These are phyloP conservation scores for Herpetotheres cachinnans DNA, from an alignment of 2,113 vertebrate species.

Conservation along the genomic window DNA sequence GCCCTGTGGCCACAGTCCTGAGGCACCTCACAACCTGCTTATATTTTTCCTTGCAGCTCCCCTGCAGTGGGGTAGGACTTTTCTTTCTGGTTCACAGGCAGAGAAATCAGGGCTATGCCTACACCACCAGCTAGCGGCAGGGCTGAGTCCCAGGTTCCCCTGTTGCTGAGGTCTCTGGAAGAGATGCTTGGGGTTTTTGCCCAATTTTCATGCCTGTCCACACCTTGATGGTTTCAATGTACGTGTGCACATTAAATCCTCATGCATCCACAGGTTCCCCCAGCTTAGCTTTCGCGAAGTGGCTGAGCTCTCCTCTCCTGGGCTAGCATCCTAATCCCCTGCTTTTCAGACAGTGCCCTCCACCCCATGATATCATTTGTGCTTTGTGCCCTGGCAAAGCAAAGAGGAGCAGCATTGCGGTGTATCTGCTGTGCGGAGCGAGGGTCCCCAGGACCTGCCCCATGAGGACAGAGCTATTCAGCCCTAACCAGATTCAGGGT, in stretches of 20 bases:
- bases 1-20: too few species aligned
- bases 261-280: neutral
- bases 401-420: neutral
- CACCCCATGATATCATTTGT: rapidly evolving
- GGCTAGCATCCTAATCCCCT: neutral
- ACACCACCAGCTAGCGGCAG: neutral
- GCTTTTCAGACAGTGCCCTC: neutral
- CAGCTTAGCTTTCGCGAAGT: neutral
- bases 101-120: neutral
- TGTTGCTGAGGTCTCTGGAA: neutral
- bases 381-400: neutral
- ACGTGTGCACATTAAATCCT: neutral
- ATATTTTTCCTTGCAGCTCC: neutral
- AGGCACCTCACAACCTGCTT: neutral
- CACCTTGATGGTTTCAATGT: neutral
- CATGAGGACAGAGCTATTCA: neutral
- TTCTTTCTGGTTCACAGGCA: neutral
- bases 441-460: neutral
- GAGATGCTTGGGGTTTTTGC: neutral
- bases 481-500: neutral
- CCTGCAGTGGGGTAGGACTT: neutral
- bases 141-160: neutral
- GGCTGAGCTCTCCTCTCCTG: neutral
- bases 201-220: neutral
- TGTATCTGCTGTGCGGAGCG: neutral